Evolutionary conservation across 2,888 invertebrate species (phyloP).

Genomic region (Chloromyia formosa): DNA sequence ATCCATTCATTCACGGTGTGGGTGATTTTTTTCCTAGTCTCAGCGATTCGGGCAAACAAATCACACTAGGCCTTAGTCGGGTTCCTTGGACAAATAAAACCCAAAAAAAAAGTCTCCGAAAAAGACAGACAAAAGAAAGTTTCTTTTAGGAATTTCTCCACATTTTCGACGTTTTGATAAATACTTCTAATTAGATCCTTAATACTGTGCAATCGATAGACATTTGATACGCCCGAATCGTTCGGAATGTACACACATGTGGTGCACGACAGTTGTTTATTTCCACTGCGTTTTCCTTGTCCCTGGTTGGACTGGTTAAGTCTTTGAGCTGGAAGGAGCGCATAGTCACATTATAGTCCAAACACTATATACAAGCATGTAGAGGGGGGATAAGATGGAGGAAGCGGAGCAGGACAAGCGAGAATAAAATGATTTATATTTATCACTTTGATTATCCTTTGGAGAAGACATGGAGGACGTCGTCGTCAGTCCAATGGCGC

Average conservation of each 20-base stretch:
- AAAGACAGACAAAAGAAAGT: background rate
- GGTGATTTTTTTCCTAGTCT: too few relatives aligned
- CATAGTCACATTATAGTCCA: too few relatives aligned
- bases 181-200: conserved; percentile 37
- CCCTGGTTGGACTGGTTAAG: background rate
- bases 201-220: conserved; percentile 27
- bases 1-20: too few relatives aligned
- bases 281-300: background rate
- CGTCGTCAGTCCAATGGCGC: background rate
- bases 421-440: conserved; percentile 28
- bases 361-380: too few relatives aligned
- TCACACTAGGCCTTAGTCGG: too few relatives aligned
- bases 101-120: background rate
- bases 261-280: conserved; percentile 8
- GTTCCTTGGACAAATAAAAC: too few relatives aligned
- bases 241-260: conserved; percentile 20
- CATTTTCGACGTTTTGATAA: conserved; percentile 40
- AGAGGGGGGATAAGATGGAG: background rate
- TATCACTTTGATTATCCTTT: conserved; percentile 38
- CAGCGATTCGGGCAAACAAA: too few relatives aligned
- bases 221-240: too few relatives aligned
- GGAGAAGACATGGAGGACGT: background rate
- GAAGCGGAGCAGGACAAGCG: background rate
- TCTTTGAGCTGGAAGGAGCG: too few relatives aligned
- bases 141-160: conserved; percentile 22